Conservation (phyloP, 2,797 vertebrate species). For the Myotis daubentonii region DNA sequence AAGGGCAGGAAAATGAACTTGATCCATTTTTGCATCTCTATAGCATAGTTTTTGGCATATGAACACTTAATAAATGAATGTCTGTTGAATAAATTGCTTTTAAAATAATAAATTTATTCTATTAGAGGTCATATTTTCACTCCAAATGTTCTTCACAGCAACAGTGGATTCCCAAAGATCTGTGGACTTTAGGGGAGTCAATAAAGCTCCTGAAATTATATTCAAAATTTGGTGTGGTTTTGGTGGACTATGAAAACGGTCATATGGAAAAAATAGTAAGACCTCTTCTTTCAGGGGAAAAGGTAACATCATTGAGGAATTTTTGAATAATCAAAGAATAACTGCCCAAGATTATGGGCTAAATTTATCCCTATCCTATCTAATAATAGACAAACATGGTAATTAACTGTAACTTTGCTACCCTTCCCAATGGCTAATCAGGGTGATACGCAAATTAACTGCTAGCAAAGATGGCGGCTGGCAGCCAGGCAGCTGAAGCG, state of each 20-base stretch:
- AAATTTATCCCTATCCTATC: not conserved
- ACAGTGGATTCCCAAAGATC: slow-evolving; percentile 21
- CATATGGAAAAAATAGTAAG: not conserved
- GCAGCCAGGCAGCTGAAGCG: no score
- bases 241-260: not conserved
- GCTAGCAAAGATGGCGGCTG: no score
- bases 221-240: slow-evolving; percentile 37
- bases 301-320: not conserved
- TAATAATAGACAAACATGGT: no score
- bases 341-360: not conserved
- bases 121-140: not conserved
- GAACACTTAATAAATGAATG: slow-evolving; percentile 70
- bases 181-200: not conserved
- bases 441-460: no score
- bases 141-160: not conserved
- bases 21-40: slow-evolving; percentile 52
- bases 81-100: slow-evolving; percentile 66
- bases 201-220: slow-evolving; percentile 43
- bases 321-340: slow-evolving; percentile 13
- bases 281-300: slow-evolving; percentile 27
- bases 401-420: no score
- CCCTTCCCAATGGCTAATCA: no score
- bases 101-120: slow-evolving; percentile 44
- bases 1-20: slow-evolving; percentile 74
- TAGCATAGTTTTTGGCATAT: slow-evolving; percentile 63